Evolutionary conservation across 1,140 invertebrate species (phyloP), one percentile per base, ranked within the genome.

Genomic region (Drosophila kohkoa): DNA sequence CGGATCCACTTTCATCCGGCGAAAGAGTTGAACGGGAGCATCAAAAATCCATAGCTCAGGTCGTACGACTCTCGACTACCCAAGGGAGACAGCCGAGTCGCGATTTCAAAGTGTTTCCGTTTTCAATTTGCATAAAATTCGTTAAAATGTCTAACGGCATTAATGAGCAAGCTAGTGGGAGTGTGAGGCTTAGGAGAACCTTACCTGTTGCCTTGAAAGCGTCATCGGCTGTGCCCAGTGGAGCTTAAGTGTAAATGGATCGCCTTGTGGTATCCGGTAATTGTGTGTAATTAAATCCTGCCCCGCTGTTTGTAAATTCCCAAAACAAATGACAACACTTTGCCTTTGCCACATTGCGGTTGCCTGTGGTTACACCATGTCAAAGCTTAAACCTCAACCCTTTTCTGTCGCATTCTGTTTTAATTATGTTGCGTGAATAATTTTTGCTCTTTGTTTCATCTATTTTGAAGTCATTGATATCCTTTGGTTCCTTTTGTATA

Each of bases 351-450:
- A n/a, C 15, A 16, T 32, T 43, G 57, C 11, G 49, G 16, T 46
- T 57, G 46, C 52, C 28, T 46, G 67, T 49, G 59, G 67, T 59
- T 58, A 45, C 46, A 57, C 51, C 68, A 75, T 77, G 75, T 65
- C 60, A 77, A 57, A 72, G 32, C 69, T 72, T 55, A 66, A 55
- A 25, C 35, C 60, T 28, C 48, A 38, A 52, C 46, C 48, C 48
- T 54, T 62, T 49, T 38, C 5, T 20, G 68, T 64, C 67, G 72
- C 70, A 64, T 79, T 79, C 78, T 86, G 77, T 79, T 82, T 87
- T 91, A 91, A 91, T 91, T 91, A 91, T 91, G 80, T 74, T 73
- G 89, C 85, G 85, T 91, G 81, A 91, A 91, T 91, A 91, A 91
- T 91, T 91, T 67, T 35, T 60, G 72, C 63, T 74, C 76, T 75